Evolutionary conservation across 2,797 vertebrate genomes (phyloP), one percentile per base, ranked within the genome.

Genomic region (Melanogrammus aeglefinus): DNA sequence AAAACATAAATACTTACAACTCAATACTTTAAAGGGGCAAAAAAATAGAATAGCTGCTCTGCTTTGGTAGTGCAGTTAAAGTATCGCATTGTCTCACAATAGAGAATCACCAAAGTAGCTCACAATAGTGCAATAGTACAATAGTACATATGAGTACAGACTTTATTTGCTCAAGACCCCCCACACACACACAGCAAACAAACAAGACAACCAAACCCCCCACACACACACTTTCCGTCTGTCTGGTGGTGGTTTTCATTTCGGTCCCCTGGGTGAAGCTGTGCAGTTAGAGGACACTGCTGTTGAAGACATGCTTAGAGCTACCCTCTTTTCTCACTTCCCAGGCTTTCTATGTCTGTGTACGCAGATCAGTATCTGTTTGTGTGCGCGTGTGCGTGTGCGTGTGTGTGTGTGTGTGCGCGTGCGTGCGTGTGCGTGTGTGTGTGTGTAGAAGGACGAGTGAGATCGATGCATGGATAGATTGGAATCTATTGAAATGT

Each of bases 201-300:
- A n/a, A n/a, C n/a, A n/a, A n/a, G n/a, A n/a, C n/a, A n/a, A n/a
- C n/a, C n/a, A n/a, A n/a, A n/a, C 44, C 74, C 33, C 74, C 41
- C 73, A 44, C 73, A 74, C 73, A 75, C 75, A 63, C 29, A 66
- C 82, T 75, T 39, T 73, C 84, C 80, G 79, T 82, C 82, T 88
- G 79, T 86, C 87, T 86, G 82, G 79, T 81, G 77, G 85, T 84
- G 88, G 89, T 82, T 91, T 85, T 73, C 73, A 47, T 93, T 88
- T 91, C 90, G 90, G 85, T 84, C 90, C 87, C 88, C 74, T 80
- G 87, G 91, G 89, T 87, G 81, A 88, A 85, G 85, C 84, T 85
- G 77, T 73, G 76, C 80, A 91, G 80, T 89, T 88, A 90, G 80
- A 93, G 88, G 91, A 91, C 90, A 84, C 87, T 85, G 87, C 57